Evolutionary conservation across 2,797 vertebrate species (phyloP).

Genomic region (Gymnothorax reevesii): DNA sequence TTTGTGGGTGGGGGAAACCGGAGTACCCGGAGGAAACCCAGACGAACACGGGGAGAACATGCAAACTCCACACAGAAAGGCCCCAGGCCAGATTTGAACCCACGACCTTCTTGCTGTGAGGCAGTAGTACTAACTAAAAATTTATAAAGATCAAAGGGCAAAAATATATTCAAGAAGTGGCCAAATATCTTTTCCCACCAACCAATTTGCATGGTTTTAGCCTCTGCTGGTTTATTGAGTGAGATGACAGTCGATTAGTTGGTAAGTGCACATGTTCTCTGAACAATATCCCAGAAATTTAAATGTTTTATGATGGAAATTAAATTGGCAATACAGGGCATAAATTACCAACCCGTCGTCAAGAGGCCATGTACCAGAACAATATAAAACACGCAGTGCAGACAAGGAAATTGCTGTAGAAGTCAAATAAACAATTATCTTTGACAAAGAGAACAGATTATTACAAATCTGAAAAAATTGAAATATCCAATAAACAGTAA

Average conservation of each 20-base stretch:
- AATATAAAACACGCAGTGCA: neutral
- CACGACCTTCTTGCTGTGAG: too few species aligned
- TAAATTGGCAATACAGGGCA: neutral
- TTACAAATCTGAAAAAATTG: neutral
- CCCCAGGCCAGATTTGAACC: too few species aligned
- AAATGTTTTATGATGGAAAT: neutral
- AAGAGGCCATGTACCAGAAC: neutral
- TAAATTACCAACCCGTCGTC: neutral
- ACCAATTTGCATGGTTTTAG: neutral
- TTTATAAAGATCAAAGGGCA: too few species aligned
- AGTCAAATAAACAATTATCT: neutral
- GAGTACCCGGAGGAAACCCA: too few species aligned
- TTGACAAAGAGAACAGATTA: neutral
- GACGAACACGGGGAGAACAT: too few species aligned
- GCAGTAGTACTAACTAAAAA: too few species aligned
- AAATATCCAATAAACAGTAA: neutral
- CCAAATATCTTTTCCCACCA: neutral
- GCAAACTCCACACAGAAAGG: too few species aligned
- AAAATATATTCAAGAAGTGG: too few species aligned
- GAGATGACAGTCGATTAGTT: neutral
- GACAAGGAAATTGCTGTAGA: neutral
- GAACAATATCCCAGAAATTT: neutral
- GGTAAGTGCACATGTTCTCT: neutral
- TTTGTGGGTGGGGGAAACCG: too few species aligned
- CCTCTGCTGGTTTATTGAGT: neutral